Conservation (phyloP, 1,140 invertebrate genomes). For the Polypedilum pembai region DNA sequence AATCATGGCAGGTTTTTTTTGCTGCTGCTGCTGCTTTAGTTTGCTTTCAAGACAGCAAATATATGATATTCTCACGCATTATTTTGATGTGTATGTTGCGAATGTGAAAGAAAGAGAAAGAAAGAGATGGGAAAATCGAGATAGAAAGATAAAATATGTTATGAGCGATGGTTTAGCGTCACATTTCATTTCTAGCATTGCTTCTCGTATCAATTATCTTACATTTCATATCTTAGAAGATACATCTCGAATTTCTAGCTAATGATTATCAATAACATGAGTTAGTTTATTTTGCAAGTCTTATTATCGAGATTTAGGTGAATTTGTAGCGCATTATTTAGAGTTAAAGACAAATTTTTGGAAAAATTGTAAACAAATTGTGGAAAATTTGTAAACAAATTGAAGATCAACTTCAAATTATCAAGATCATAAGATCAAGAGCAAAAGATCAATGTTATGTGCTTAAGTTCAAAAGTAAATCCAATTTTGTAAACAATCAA, state of each 20-base stretch:
- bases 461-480: no score
- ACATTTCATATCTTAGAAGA: not conserved
- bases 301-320: not conserved
- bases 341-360: no score
- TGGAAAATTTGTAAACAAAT: no score
- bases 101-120: not conserved
- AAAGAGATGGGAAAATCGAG: not conserved
- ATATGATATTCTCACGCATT: constrained; percentile 2
- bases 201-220: not conserved
- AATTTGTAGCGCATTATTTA: not conserved
- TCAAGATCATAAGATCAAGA: no score
- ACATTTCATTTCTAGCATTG: constrained; percentile 1
- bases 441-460: no score
- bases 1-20: constrained; percentile 11
- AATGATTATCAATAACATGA: constrained; percentile 18
- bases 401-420: no score
- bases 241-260: not conserved
- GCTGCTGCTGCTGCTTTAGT: not conserved
- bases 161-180: constrained; percentile 9
- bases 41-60: not conserved
- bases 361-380: no score
- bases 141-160: not conserved
- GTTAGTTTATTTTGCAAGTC: not conserved
- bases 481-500: no score
- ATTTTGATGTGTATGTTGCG: not conserved